Base-by-base conservation (phyloP, 2,113 vertebrate genomes). In the Chloebia gouldiae region DNA sequence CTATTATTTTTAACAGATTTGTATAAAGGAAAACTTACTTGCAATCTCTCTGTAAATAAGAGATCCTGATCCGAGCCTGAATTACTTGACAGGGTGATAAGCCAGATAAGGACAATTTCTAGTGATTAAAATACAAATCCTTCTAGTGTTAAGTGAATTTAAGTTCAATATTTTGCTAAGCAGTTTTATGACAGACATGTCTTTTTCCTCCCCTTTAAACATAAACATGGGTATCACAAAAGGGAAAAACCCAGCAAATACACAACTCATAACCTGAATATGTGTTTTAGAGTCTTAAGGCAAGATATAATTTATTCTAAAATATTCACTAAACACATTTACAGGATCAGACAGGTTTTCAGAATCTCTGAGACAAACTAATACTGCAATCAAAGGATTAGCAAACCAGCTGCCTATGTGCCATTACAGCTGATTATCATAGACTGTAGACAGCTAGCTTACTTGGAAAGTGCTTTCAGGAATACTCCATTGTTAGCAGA, bases 321-420 rank as follows among this genome's bases (percentile, higher is more conserved):
- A 86, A 60, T 64, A 88, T 65, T 84, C 95, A 90, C 85, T 64
- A 88, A 90, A 96, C 80, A 88, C 42, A 11, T 91, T 94, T 93
- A 93, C 95, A 95, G 93, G 96, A 94, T 95, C 95, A 96, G 95
- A 96, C 95, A 96, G 93, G 94, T 97, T 93, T 95, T 88, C 80
- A 91, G 65, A 73, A 92, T 92, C 93, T 92, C 88, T 49, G 75
- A 97, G 90, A 97, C 88, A 69, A 93, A 96, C 88, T 94, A 97
- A 97, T 95, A 86, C 92, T 71, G 82, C 90, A 96, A 96, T 96
- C 95, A 94, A 96, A 88, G 95, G 95, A 96, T 97, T 96, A 96
- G 57, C 37, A 93, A 96, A 91, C 72, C 96, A 95, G 95, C 92
- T 95, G 94, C 93, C 76, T 77, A 44, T 95, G 90, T 91, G 76